Evolutionary conservation across 1,140 invertebrate genomes (phyloP).

Genomic region (Dinoponera quadriceps): DNA sequence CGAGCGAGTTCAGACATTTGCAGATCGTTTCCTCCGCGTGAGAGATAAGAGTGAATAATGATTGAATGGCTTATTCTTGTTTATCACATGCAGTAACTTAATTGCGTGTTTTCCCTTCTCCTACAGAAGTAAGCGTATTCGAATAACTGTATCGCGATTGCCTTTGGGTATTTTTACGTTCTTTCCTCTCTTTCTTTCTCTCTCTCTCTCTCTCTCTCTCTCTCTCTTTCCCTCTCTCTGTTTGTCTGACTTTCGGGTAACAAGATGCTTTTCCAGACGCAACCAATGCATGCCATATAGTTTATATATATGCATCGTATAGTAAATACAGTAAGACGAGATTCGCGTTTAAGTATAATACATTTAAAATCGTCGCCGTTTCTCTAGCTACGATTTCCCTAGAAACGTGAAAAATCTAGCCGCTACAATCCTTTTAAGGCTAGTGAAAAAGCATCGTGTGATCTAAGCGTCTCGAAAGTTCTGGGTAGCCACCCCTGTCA

Average conservation of each 20-base stretch:
- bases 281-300: neutral
- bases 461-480: slow-evolving; percentile 5
- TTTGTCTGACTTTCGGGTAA: slow-evolving; percentile 15
- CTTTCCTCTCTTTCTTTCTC: too few relatives aligned
- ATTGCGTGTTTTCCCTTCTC: neutral
- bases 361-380: slow-evolving; percentile 8
- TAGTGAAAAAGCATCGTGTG: slow-evolving; percentile 41
- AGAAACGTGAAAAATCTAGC: slow-evolving; percentile 44
- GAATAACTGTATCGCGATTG: slow-evolving; percentile 6
- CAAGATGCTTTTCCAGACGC: slow-evolving; percentile 23
- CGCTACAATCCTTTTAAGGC: slow-evolving; percentile 21
- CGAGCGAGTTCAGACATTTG: too few relatives aligned
- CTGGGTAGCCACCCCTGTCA: neutral
- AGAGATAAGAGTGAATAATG: neutral
- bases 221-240: too few relatives aligned
- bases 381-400: slow-evolving; percentile 34
- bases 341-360: slow-evolving; percentile 31
- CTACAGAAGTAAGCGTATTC: slow-evolving; percentile 22
- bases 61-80: slow-evolving; percentile 35
- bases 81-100: slow-evolving; percentile 1
- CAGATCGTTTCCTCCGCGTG: slow-evolving; percentile 20
- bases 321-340: neutral
- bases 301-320: neutral
- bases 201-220: too few relatives aligned
- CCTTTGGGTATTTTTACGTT: slow-evolving; percentile 6